phyloP scores from a whole-genome alignment of 2,797 vertebrate genomes.

The Pantherophis vulpinus region DNA sequence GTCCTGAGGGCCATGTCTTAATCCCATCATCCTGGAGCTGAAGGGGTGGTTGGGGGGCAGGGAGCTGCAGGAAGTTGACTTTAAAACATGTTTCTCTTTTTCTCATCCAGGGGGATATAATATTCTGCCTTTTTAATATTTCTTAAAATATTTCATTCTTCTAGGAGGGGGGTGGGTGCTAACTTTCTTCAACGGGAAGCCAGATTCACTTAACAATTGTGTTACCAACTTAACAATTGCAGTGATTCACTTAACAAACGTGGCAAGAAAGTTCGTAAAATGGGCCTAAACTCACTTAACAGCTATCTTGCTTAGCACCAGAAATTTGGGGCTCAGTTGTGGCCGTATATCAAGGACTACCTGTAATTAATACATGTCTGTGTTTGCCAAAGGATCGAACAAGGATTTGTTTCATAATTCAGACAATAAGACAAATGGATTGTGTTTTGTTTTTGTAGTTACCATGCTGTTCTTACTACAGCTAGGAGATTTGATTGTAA shows the following conservation, averaged over 20 bases:
- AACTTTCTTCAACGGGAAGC: background rate
- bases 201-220: background rate
- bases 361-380: background rate
- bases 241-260: background rate
- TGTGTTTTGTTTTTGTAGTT: background rate
- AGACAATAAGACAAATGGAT: background rate
- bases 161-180: no score
- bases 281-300: background rate
- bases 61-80: no score
- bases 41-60: no score
- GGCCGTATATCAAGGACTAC: background rate
- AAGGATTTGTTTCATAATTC: background rate
- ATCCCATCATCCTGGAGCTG: no score
- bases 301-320: background rate
- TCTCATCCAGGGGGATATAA: no score
- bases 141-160: no score
- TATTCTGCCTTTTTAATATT: no score
- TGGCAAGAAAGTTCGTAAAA: background rate
- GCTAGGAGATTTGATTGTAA: background rate
- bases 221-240: background rate
- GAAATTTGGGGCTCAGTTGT: background rate
- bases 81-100: no score
- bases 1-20: no score
- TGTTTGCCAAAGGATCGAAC: background rate
- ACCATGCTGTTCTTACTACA: background rate